Evolutionary conservation across 2,113 vertebrate species (phyloP).

Genomic region (Loxodonta africana): DNA sequence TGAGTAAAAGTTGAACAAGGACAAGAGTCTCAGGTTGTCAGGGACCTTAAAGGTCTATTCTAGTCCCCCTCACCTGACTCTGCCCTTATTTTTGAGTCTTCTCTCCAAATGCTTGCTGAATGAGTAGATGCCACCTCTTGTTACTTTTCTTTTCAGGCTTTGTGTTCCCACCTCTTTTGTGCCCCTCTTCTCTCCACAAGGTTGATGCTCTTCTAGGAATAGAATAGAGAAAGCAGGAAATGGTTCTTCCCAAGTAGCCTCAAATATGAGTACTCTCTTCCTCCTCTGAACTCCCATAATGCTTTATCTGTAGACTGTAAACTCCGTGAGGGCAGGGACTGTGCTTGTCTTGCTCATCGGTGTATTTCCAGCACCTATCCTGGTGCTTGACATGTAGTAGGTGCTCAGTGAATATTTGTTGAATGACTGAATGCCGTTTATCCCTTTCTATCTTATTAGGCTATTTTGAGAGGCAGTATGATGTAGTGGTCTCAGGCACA

Average conservation of each 20-base stretch:
- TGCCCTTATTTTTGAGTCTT: constrained; percentile 14
- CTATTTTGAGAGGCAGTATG: not conserved
- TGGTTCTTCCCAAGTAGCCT: not conserved
- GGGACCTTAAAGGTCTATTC: not conserved
- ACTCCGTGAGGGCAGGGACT: not conserved
- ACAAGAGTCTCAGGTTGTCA: not conserved
- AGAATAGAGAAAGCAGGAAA: not conserved
- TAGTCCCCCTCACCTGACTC: not conserved
- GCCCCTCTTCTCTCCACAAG: not conserved
- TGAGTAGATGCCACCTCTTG: not conserved
- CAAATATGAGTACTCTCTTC: not conserved
- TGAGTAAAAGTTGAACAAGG: not conserved
- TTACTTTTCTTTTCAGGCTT: not conserved
- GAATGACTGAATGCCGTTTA: not conserved
- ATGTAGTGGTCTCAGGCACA: not conserved
- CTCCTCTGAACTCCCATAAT: not conserved
- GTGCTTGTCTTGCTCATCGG: not conserved
- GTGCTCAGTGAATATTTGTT: not conserved
- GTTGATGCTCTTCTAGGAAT: not conserved
- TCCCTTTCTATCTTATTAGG: not conserved
- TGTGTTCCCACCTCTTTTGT: not conserved
- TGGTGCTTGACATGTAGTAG: not conserved
- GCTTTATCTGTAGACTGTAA: not conserved
- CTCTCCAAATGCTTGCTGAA: not conserved
- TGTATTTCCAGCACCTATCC: not conserved